phyloP scores from a whole-genome alignment of 1,140 invertebrate species.

The Papilio machaon region DNA sequence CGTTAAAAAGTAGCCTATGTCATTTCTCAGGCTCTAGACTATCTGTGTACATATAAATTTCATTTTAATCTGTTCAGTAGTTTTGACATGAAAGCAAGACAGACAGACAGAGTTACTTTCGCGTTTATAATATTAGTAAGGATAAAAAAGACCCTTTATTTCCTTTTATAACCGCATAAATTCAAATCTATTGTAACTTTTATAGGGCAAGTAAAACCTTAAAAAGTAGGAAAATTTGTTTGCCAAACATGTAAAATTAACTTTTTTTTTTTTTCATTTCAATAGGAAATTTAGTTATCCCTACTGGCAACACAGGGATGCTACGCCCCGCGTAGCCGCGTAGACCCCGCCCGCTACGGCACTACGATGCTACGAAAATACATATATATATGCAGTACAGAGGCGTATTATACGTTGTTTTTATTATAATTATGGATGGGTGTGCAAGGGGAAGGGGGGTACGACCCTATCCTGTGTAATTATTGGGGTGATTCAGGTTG shows the following conservation, averaged over 20 bases:
- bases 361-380: constrained; percentile 47
- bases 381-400: constrained; percentile 43
- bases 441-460: constrained; percentile 18
- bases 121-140: too few species aligned
- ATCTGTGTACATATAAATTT: too few species aligned
- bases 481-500: constrained; percentile 31
- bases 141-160: too few species aligned
- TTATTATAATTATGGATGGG: constrained; percentile 43
- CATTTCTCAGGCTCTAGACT: too few species aligned
- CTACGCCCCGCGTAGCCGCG: constrained; percentile 58
- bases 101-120: too few species aligned
- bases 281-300: constrained; percentile 33
- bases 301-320: constrained; percentile 55
- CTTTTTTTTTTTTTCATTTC: background rate
- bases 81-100: too few species aligned
- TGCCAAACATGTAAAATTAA: background rate
- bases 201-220: background rate
- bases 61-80: too few species aligned
- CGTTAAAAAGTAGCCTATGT: too few species aligned
- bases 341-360: constrained; percentile 72
- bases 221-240: background rate
- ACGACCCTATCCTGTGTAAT: constrained; percentile 23
- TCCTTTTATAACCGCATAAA: too few species aligned
- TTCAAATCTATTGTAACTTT: background rate
- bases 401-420: constrained; percentile 45